A percentile compares a stretch with the other conserved stretches of the same genome.
Evolutionary conservation across 1,140 invertebrate species (phyloP).

Genomic region (Neodiprion lecontei): DNA sequence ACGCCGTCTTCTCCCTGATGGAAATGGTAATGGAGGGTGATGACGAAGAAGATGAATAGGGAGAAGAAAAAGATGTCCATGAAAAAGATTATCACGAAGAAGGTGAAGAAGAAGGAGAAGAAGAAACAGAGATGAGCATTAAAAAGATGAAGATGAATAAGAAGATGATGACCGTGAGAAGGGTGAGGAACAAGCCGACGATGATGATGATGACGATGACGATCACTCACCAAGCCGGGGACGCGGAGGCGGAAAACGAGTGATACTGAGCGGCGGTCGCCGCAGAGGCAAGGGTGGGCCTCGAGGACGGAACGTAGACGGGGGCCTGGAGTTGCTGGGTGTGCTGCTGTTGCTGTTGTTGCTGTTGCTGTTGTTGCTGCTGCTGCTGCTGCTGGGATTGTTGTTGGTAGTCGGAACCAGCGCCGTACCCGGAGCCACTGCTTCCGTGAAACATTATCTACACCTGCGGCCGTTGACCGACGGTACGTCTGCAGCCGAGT

Average conservation of each 20-base stretch:
- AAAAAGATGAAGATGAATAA: no score
- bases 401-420: constrained; percentile 57
- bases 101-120: no score
- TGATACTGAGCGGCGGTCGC: constrained; percentile 56
- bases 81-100: no score
- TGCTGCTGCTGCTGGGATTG: constrained; percentile 53
- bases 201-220: no score
- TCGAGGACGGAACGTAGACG: constrained; percentile 58
- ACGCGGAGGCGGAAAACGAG: constrained; percentile 54
- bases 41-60: background rate
- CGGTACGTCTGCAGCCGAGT: no score
- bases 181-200: no score
- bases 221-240: constrained; percentile 52
- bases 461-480: no score
- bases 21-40: background rate
- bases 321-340: constrained; percentile 54
- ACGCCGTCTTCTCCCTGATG: constrained; percentile 56
- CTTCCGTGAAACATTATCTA: constrained; percentile 60
- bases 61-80: background rate
- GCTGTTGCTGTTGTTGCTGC: constrained; percentile 52
- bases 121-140: no score
- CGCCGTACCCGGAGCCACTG: constrained; percentile 57
- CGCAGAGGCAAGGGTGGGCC: constrained; percentile 54
- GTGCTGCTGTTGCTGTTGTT: constrained; percentile 55
- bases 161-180: no score